These are phyloP conservation scores for Nesoenas mayeri DNA, from an alignment of 2,113 vertebrate species.

Conservation along the genomic window DNA sequence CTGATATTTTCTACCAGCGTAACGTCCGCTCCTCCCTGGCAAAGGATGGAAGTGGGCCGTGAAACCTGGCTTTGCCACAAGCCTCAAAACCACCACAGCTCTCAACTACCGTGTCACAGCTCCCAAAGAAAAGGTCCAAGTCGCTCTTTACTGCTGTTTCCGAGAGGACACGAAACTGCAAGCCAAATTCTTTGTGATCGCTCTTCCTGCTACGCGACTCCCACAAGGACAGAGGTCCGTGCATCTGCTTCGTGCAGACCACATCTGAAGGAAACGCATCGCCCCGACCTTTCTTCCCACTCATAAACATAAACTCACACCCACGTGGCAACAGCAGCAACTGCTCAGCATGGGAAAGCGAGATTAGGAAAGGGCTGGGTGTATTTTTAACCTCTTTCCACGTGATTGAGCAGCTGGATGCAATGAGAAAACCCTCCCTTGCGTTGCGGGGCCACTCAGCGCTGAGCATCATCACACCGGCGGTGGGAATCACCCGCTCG, in stretches of 20 bases:
- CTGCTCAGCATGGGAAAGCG: constrained; percentile 51
- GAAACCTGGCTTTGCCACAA: not conserved
- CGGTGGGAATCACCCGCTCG: not conserved
- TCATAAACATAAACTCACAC: constrained; percentile 57
- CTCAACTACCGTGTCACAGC: not conserved
- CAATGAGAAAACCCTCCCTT: not conserved
- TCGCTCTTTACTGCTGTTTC: not conserved
- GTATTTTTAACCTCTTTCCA: constrained; percentile 64
- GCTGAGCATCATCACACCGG: not conserved
- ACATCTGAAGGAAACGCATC: constrained; percentile 53
- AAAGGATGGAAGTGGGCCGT: not conserved
- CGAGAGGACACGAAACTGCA: not conserved
- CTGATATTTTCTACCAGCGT: not conserved
- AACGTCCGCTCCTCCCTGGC: not conserved
- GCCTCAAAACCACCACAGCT: not conserved
- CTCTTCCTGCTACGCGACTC: constrained; percentile 50
- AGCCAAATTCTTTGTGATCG: constrained; percentile 24
- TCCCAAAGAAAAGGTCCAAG: not conserved
- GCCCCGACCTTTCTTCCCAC: constrained; percentile 55
- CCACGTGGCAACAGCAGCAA: constrained; percentile 65
- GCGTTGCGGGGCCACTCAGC: not conserved
- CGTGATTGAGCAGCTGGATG: constrained; percentile 51
- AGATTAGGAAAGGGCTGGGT: not conserved
- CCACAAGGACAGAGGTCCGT: not conserved
- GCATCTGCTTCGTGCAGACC: constrained; percentile 31